phyloP scores from a whole-genome alignment of 2,888 invertebrate genomes.

The Torymus auratus region DNA sequence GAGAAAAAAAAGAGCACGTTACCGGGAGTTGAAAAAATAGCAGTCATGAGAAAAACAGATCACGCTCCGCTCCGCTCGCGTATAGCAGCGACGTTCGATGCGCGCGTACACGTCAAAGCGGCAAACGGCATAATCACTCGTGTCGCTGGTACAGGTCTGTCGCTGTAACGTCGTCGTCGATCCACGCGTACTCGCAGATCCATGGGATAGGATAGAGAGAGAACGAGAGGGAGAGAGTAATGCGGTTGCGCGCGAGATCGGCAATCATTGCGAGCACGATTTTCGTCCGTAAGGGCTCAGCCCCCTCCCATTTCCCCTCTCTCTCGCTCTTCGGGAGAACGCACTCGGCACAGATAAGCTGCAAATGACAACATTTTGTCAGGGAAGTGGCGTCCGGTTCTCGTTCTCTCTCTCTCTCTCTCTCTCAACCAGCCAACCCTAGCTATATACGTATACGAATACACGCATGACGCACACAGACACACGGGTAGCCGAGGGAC shows the following conservation, averaged over 20 bases:
- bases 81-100: background rate
- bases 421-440: no score
- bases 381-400: slow-evolving; percentile 53
- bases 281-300: slow-evolving; percentile 44
- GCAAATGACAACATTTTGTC: slow-evolving; percentile 68
- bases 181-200: no score
- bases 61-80: background rate
- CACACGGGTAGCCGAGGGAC: background rate
- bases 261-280: slow-evolving; percentile 55
- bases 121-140: slow-evolving; percentile 49
- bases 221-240: slow-evolving; percentile 31
- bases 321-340: background rate
- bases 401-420: background rate
- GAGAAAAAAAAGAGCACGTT: no score
- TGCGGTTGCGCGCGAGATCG: slow-evolving; percentile 47
- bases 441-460: no score
- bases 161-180: background rate
- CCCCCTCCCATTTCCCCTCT: no score
- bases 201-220: slow-evolving; percentile 3
- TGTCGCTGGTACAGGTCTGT: background rate
- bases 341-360: slow-evolving; percentile 64
- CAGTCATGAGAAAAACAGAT: slow-evolving; percentile 39
- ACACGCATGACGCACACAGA: background rate
- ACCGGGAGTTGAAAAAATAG: background rate
- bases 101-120: slow-evolving; percentile 28